Evolutionary conservation across 2,888 invertebrate genomes (phyloP).

Genomic region (Odontothrips loti): DNA sequence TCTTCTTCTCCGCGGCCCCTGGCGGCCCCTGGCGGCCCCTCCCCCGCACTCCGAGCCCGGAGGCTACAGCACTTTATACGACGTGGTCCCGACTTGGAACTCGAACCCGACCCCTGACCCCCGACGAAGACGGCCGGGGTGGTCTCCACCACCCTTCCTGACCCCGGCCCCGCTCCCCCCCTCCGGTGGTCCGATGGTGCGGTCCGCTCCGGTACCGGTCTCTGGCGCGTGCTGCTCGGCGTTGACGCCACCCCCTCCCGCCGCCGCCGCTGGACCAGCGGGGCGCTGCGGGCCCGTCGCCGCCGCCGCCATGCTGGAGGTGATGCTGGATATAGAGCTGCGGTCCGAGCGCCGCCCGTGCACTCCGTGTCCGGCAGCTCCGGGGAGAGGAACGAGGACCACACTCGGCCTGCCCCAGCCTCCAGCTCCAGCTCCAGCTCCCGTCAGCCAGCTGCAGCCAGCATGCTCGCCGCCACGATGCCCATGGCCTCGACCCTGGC

Average conservation of each 20-base stretch:
- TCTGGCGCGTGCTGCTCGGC: no score
- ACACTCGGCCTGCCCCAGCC: neutral
- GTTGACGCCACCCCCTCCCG: neutral
- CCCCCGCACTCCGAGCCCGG: neutral
- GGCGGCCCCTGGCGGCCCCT: neutral
- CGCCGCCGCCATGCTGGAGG: neutral
- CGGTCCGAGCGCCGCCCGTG: neutral
- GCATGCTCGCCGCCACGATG: slow-evolving; percentile 34
- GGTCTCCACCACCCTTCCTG: no score
- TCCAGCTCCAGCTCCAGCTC: neutral
- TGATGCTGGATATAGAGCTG: slow-evolving; percentile 4
- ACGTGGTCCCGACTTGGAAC: no score
- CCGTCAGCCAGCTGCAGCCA: neutral
- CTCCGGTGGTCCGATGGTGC: no score
- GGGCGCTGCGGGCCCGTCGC: neutral
- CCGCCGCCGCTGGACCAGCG: neutral
- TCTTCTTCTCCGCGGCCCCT: neutral
- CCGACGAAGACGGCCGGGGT: no score
- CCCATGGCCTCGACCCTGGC: neutral
- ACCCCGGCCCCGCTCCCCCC: no score
- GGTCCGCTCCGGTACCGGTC: no score
- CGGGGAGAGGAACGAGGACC: slow-evolving; percentile 20
- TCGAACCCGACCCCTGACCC: no score
- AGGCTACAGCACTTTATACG: neutral
- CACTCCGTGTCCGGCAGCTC: neutral